phyloP scores from a whole-genome alignment of 1,140 invertebrate species.

The Chironomus striatipennis region DNA sequence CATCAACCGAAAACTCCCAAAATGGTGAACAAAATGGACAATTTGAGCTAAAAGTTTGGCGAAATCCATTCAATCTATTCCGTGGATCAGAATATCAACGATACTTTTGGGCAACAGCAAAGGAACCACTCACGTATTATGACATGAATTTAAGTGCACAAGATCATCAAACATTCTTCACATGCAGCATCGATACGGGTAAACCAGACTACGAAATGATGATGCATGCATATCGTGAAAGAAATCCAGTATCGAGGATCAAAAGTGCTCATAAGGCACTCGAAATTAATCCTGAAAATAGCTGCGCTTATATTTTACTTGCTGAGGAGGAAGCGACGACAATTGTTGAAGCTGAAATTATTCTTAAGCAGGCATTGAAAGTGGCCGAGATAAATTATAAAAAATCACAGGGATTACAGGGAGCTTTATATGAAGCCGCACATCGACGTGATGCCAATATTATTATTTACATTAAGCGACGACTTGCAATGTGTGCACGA shows the following conservation, averaged over 20 bases:
- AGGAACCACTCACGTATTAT: conserved; percentile 95
- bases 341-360: conserved; percentile 80
- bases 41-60: conserved; percentile 72
- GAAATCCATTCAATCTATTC: conserved; percentile 93
- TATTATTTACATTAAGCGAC: conserved; percentile 87
- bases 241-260: conserved; percentile 84
- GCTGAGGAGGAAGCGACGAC: conserved; percentile 95
- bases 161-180: conserved; percentile 98
- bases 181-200: conserved; percentile 81
- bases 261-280: conserved; percentile 87
- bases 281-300: conserved; percentile 87
- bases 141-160: conserved; percentile 99
- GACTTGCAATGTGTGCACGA: conserved; percentile 93
- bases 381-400: conserved; percentile 80
- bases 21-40: conserved; percentile 32
- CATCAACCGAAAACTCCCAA: conserved; percentile 56
- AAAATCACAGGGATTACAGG: conserved; percentile 61
- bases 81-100: conserved; percentile 93
- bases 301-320: conserved; percentile 88
- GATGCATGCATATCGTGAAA: conserved; percentile 95
- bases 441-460: conserved; percentile 92
- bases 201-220: conserved; percentile 94
- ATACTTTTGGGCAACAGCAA: conserved; percentile 82
- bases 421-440: conserved; percentile 63
- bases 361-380: conserved; percentile 80